These are phyloP conservation scores for Hydractinia echinata DNA, from an alignment of 30 jellyfish, hydroid and myxozoan genomes.

Conservation along the genomic window DNA sequence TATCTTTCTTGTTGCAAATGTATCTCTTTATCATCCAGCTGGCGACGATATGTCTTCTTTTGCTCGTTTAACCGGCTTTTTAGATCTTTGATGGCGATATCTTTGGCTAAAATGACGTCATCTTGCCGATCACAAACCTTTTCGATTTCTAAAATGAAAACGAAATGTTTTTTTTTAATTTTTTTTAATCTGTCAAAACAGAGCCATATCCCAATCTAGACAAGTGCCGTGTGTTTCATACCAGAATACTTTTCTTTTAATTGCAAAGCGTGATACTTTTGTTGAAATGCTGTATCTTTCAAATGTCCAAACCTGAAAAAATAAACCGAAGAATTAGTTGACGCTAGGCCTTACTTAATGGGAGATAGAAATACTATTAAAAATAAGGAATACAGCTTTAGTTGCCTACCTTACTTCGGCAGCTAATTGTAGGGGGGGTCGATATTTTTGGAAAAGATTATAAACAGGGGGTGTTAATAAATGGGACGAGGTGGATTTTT, in stretches of 20 bases:
- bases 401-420: too few species aligned
- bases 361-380: too few species aligned
- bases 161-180: neutral
- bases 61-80: slow-evolving; percentile 17
- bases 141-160: slow-evolving; percentile 24
- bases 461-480: too few species aligned
- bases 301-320: slow-evolving; percentile 38
- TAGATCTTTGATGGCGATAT: slow-evolving; percentile 20
- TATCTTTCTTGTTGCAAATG: slow-evolving; percentile 43
- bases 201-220: neutral
- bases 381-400: too few species aligned
- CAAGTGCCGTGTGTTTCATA: neutral
- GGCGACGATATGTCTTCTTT: slow-evolving; percentile 18
- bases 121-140: slow-evolving; percentile 28
- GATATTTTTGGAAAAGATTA: too few species aligned
- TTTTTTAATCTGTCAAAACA: too few species aligned
- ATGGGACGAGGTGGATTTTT: too few species aligned
- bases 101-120: slow-evolving; percentile 29
- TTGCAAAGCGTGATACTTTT: slow-evolving; percentile 3
- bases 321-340: neutral
- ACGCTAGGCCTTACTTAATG: too few species aligned
- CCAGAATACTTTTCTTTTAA: slow-evolving; percentile 40
- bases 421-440: too few species aligned
- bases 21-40: slow-evolving; percentile 25
- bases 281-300: slow-evolving; percentile 33